Percentiles rank a stretch among this genome's conserved stretches.
Conservation (phyloP, 2,888 invertebrate species). For the Ennomos fuscantarius region DNA sequence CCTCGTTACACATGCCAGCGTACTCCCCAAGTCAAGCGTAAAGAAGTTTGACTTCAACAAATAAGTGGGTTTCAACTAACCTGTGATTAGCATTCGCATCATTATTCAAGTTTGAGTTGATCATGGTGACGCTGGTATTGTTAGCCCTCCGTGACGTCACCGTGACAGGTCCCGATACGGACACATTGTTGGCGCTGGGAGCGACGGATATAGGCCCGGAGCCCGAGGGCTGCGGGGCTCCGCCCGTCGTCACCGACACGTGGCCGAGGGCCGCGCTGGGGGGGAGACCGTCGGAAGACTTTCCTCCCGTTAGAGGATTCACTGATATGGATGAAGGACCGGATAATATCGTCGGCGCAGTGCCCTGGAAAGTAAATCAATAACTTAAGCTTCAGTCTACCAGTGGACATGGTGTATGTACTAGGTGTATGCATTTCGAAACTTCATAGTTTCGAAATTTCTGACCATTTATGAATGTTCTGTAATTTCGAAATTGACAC, state of each 20-base stretch:
- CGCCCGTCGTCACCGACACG: slow-evolving; percentile 56
- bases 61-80: neutral
- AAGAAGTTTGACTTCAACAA: too few relatives aligned
- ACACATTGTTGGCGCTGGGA: slow-evolving; percentile 51
- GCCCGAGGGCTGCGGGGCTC: slow-evolving; percentile 43
- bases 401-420: too few relatives aligned
- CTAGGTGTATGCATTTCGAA: too few relatives aligned
- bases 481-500: too few relatives aligned
- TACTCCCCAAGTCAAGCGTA: too few relatives aligned
- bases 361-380: slow-evolving; percentile 50
- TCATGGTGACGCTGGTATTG: slow-evolving; percentile 92
- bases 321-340: slow-evolving; percentile 71
- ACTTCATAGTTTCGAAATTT: too few relatives aligned
- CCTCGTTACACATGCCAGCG: too few relatives aligned
- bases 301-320: slow-evolving; percentile 67
- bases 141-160: slow-evolving; percentile 87
- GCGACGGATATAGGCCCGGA: slow-evolving; percentile 40
- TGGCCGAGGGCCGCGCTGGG: slow-evolving; percentile 71
- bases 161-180: slow-evolving; percentile 86
- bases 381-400: too few relatives aligned
- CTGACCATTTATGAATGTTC: too few relatives aligned
- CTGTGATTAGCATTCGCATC: slow-evolving; percentile 43
- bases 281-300: slow-evolving; percentile 69
- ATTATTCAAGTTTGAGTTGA: slow-evolving; percentile 62
- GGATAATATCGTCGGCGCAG: slow-evolving; percentile 63